Base-by-base conservation (phyloP, 2,797 vertebrate genomes). In the Channa striata region DNA sequence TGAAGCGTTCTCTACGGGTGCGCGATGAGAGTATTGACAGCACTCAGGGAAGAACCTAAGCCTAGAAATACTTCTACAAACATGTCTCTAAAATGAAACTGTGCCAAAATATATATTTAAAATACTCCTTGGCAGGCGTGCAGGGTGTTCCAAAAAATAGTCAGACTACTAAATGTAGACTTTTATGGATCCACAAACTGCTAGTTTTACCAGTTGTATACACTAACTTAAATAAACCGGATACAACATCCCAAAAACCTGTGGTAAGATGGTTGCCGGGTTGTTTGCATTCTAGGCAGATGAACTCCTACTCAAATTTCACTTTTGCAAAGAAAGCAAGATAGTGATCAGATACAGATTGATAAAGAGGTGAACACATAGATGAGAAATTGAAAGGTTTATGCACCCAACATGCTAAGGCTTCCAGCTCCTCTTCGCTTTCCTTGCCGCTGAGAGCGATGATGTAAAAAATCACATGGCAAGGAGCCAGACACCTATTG, bases 381-480 rank as follows among this genome's bases (percentile, higher is more conserved):
- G 25, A 54, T 34, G 43, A 61, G n/a, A 33, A 6, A 42, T 3
- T 50, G 49, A 52, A 56, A 9, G 57, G 33, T 39, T 23, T 14
- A 36, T 39, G 8, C 8, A 47, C 57, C 11, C 11, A 43, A 2
- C 12, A 16, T 16, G 30, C 49, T 65, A 46, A 64, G 5, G 3
- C 56, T 43, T 39, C 11, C 50, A 47, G 9, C 11, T 7, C 64
- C 30, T 65, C 14, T 44, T 7, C 43, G 11, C 65, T 59, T 25
- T 0, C n/a, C 36, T 47, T 12, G 33, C n/a, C 30, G 63, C 66
- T 72, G 9, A 52, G 58, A 63, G 36, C 60, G 61, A 67, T 74
- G 60, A 63, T 78, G 68, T 80, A 78, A 74, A 80, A 66, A 30
- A 30, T 74, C 46, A 60, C 65, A 72, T 70, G 68, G 57, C 80